Evolutionary conservation across 2,113 vertebrate species (phyloP), one percentile per base, ranked within the genome.

Genomic region (Cardinalis cardinalis): DNA sequence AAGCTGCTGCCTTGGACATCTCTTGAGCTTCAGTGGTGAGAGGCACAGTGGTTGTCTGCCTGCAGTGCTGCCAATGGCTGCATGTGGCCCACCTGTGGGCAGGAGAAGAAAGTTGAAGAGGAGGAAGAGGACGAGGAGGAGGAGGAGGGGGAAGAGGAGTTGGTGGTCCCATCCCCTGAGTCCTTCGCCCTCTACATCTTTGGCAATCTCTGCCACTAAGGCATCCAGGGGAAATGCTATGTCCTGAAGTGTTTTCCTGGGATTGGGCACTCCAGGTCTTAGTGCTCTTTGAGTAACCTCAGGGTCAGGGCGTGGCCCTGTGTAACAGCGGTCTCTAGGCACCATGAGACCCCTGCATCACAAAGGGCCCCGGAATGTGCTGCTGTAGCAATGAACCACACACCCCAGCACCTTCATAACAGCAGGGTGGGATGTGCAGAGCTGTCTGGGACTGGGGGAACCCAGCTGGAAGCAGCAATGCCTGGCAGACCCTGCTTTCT

Each of bases 351-450:
- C 32, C 8, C 14, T 38, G 55, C 7, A n/a, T 11, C 18, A 9
- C 18, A 19, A 24, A n/a, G 12, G 28, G 41, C 29, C 59, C 12
- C 17, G 26, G 32, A 34, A 34, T 17, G 41, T 41, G 19, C 19
- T 40, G 29, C 34, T 41, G 59, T 41, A 24, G 24, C 21, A 18
- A 18, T 8, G 21, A 43, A 5, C 21, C 10, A 6, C 18, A 26
- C 18, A 32, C 9, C 4, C 21, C 15, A 32, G 71, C 28, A 60
- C 6, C 28, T 18, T 26, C 19, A 2, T 13, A 44, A 24, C 34
- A 32, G 11, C 0, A 0, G 12, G 17, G 8, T 32, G 43, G 36
- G 8, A 10, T 25, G 13, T 0, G 0, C 14, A 28, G 28, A 38
- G 18, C 6, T 7, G 7, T 10, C 23, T 44, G 21, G 53, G 13